Evolutionary conservation across 2,797 vertebrate genomes (phyloP).

Genomic region (Clarias pachynema): DNA sequence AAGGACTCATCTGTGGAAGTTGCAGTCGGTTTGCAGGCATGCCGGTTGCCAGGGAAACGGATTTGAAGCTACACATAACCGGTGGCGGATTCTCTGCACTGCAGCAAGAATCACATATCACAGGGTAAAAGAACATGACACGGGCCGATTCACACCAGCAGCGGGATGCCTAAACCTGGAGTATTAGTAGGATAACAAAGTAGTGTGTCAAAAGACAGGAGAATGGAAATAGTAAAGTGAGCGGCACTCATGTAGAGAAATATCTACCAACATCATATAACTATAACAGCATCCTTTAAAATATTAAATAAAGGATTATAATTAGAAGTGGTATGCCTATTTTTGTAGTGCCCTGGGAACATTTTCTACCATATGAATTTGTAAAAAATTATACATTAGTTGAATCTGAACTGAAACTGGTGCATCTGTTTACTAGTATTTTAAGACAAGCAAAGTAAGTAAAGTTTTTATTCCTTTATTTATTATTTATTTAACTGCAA

Average conservation of each 20-base stretch:
- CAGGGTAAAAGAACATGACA: slow-evolving; percentile 45
- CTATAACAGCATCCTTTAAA: neutral
- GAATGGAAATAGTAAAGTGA: neutral
- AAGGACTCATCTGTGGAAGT: slow-evolving; percentile 77
- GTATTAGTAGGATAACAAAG: neutral
- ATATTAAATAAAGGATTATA: neutral
- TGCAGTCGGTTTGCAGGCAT: slow-evolving; percentile 79
- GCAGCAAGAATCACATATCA: slow-evolving; percentile 68
- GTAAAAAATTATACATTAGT: neutral
- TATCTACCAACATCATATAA: neutral
- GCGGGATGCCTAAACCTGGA: slow-evolving; percentile 18
- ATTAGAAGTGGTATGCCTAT: neutral
- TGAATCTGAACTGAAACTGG: neutral
- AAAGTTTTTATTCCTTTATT: neutral
- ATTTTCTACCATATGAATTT: neutral
- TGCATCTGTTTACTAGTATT: neutral
- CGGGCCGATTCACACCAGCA: slow-evolving; percentile 37
- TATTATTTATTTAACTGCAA: too few relatives aligned
- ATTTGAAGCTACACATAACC: slow-evolving; percentile 76
- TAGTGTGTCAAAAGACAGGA: neutral
- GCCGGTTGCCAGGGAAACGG: slow-evolving; percentile 81
- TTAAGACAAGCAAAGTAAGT: neutral
- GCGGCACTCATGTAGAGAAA: neutral
- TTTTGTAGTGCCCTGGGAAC: neutral
- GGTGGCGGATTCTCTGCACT: slow-evolving; percentile 77